phyloP scores from a whole-genome alignment of 2,797 vertebrate species.

The Nannoperca obscura region DNA sequence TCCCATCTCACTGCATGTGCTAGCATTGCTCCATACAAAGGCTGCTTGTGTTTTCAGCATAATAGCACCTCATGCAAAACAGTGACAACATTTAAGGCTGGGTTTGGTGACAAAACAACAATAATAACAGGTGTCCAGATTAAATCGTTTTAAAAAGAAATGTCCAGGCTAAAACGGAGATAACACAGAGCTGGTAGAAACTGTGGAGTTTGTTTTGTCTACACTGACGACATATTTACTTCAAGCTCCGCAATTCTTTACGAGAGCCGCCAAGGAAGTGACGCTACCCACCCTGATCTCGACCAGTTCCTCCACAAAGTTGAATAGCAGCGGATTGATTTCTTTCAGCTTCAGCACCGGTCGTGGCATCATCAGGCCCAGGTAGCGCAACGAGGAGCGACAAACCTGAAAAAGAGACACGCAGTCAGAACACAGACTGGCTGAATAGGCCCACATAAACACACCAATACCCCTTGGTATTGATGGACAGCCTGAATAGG shows the following conservation, averaged over 20 bases:
- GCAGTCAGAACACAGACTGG: constrained; percentile 31
- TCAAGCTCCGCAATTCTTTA: not conserved
- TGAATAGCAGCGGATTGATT: constrained; percentile 97
- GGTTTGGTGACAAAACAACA: not conserved
- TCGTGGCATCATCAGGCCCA: constrained; percentile 93
- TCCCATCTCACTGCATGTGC: not conserved
- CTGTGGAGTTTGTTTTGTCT: not conserved
- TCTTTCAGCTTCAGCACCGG: constrained; percentile 94
- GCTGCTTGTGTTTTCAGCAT: not conserved
- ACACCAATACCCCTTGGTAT: not conserved
- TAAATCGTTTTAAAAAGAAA: not conserved
- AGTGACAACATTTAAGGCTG: not conserved
- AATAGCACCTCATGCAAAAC: not conserved
- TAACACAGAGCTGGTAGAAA: not conserved
- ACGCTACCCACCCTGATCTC: constrained; percentile 92
- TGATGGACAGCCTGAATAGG: not conserved
- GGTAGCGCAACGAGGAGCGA: constrained; percentile 95
- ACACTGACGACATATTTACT: not conserved
- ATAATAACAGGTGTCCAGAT: not conserved
- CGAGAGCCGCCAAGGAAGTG: not conserved
- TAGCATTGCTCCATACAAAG: not conserved
- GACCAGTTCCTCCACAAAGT: constrained; percentile 97
- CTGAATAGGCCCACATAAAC: not conserved
- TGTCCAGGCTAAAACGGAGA: not conserved
- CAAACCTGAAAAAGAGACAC: constrained; percentile 88